Evolutionary conservation across 2,888 invertebrate species (phyloP), one percentile per base, ranked within the genome.

Genomic region (Psococerastis gibbosa): DNA sequence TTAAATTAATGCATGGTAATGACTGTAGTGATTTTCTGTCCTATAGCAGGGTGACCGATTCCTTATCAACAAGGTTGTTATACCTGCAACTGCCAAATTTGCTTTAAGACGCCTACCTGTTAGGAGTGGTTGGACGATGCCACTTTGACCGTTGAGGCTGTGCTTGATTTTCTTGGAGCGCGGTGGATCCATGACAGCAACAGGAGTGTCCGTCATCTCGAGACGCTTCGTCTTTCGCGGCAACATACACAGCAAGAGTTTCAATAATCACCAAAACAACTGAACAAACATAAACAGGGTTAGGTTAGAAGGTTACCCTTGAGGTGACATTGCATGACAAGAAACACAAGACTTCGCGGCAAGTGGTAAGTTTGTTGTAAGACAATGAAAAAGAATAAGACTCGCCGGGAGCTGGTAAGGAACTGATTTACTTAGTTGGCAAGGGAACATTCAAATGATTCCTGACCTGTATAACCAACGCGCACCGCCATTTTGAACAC

Each of bases 81-180:
- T n/a, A n/a, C 27, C 27, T 27, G 27, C 27, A 27, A 27, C 27
- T 27, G 27, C 11, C 27, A 27, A 11, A 9, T 9, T 6, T 6
- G 6, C 11, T 11, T 27, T 11, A 6, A 9, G 6, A 11, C 27
- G 45, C 43, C 45, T 55, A 87, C 89, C 89, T 63, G 89, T 89
- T 48, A 91, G 71, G 48, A 89, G 69, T 43, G 89, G 88, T 66
- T 88, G 89, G 51, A 89, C 82, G 56, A 89, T 78, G 53, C 79
- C 77, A 67, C 83, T 84, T 60, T 80, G 78, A 67, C 52, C 70
- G 66, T 38, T 38, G 3, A 38, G 20, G 22, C 34, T 43, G 16
- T 43, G 43, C 4, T 15, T 4, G 9, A 43, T 13, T 22, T 43
- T 43, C 34, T 43, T 43, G 2, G 34, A 17, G 4, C 20, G 17